Evolutionary conservation across 2,797 vertebrate genomes (phyloP).

Genomic region (Parauchenoglanis punctatus): DNA sequence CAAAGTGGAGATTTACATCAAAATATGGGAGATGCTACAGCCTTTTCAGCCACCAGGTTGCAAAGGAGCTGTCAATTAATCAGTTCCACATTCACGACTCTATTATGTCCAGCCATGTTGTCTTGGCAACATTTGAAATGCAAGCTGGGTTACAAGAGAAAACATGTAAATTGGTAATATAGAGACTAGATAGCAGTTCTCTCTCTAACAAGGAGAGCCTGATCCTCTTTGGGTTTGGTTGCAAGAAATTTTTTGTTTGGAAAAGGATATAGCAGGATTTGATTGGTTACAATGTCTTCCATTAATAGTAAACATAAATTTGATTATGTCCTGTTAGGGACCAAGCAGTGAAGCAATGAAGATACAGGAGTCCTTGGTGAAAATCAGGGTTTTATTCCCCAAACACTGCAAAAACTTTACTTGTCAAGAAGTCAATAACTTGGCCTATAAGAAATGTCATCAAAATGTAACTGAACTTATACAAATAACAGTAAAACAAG

Average conservation of each 20-base stretch:
- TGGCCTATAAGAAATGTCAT: no score
- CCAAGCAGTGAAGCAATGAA: no score
- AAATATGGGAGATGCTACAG: slow-evolving; percentile 31
- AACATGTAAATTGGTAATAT: slow-evolving; percentile 29
- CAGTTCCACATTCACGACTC: slow-evolving; percentile 37
- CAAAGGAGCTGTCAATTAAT: slow-evolving; percentile 47
- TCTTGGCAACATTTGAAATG: slow-evolving; percentile 44
- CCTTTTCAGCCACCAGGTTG: slow-evolving; percentile 36
- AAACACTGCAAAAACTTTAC: no score
- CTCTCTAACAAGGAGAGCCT: background rate
- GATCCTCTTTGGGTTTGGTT: background rate
- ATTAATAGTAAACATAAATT: background rate
- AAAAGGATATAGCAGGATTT: background rate
- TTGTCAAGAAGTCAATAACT: no score
- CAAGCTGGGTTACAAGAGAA: slow-evolving; percentile 30
- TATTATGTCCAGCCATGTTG: slow-evolving; percentile 45
- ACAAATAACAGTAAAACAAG: no score
- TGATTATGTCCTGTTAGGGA: background rate
- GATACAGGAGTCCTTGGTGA: no score
- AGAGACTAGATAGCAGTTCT: slow-evolving; percentile 10
- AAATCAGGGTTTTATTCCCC: no score
- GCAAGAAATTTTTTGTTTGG: background rate
- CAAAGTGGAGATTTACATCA: slow-evolving; percentile 41
- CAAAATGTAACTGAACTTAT: no score
- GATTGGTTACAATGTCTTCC: background rate